phyloP scores from a whole-genome alignment of 1,140 invertebrate genomes.

The Apocrypta bakeri region DNA sequence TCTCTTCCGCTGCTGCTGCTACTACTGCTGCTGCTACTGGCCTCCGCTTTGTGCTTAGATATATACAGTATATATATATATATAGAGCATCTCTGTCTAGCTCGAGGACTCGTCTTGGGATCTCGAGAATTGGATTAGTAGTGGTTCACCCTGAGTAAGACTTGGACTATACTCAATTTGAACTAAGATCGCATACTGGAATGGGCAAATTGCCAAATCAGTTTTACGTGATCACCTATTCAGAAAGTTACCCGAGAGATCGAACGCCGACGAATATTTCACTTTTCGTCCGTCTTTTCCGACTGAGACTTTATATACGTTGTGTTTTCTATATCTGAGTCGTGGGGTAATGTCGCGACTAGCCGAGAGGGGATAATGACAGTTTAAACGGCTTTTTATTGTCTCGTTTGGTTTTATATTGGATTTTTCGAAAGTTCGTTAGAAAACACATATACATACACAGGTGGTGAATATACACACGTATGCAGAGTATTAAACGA shows the following conservation, averaged over 20 bases:
- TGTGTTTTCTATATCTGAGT: no score
- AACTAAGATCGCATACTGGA: conserved; percentile 72
- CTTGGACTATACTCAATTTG: conserved; percentile 75
- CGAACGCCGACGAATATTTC: conserved; percentile 61
- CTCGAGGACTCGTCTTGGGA: conserved; percentile 68
- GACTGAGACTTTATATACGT: no score
- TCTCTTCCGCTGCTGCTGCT: conserved; percentile 48
- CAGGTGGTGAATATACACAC: no score
- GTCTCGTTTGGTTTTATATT: not conserved
- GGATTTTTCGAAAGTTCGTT: not conserved
- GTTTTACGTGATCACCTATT: conserved; percentile 76
- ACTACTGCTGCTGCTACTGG: conserved; percentile 37
- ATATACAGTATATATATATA: not conserved
- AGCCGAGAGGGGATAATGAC: no score
- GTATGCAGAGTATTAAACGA: no score
- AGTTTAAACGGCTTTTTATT: not conserved
- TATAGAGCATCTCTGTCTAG: not conserved
- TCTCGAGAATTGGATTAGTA: conserved; percentile 74
- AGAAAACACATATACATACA: no score
- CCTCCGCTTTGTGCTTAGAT: conserved; percentile 42
- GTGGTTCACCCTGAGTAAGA: conserved; percentile 73
- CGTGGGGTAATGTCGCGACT: no score
- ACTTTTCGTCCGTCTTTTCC: no score
- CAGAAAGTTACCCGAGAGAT: conserved; percentile 70
- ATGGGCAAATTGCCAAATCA: conserved; percentile 75